These are phyloP conservation scores for Lepilemur ruficaudatus DNA, from an alignment of 2,797 vertebrate species.

Conservation along the genomic window DNA sequence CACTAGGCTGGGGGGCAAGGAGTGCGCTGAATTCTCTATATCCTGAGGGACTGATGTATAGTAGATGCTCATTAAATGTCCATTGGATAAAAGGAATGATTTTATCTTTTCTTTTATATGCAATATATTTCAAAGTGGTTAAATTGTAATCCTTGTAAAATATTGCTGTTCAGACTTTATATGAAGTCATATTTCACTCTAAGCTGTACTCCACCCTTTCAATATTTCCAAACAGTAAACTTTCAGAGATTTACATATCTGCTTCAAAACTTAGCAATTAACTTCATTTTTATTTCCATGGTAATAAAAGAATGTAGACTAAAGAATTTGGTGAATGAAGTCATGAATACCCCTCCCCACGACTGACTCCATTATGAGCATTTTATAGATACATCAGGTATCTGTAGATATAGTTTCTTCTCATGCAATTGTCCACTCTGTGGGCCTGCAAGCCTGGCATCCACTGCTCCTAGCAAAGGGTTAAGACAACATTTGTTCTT, in stretches of 20 bases:
- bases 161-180: not conserved
- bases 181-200: not conserved
- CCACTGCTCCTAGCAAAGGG: not conserved
- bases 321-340: not conserved
- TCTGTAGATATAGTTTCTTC: not conserved
- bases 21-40: not conserved
- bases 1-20: not conserved
- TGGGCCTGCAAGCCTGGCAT: fast-evolving
- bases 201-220: not conserved
- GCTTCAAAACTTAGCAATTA: constrained; percentile 17
- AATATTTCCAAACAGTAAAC: constrained; percentile 24
- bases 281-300: not conserved
- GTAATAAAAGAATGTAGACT: not conserved
- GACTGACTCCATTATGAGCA: not conserved
- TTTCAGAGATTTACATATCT: not conserved
- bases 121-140: not conserved
- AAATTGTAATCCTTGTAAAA: not conserved
- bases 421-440: fast-evolving
- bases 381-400: not conserved
- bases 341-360: not conserved
- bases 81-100: not conserved
- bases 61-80: constrained; percentile 7
- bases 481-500: constrained; percentile 11
- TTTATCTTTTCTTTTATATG: not conserved
- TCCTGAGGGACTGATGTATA: not conserved